Conservation (phyloP, 1,140 invertebrate species). For the Brachionus sp. region DNA sequence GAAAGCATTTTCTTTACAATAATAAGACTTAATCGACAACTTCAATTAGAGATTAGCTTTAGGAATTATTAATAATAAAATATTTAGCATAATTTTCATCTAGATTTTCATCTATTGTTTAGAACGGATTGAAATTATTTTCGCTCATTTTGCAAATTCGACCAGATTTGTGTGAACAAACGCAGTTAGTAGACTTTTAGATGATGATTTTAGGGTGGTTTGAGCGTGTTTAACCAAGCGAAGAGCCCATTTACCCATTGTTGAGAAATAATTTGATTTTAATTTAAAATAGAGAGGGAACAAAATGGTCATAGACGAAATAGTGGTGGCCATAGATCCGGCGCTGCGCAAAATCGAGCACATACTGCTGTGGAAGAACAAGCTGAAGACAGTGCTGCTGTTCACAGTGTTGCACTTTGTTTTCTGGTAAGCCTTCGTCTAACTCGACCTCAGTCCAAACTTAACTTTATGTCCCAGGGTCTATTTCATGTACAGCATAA, state of each 20-base stretch:
- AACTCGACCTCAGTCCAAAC: neutral
- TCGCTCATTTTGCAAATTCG: neutral
- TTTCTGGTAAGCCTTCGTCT: conserved; percentile 23
- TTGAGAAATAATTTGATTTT: neutral
- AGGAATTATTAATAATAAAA: neutral
- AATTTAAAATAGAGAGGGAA: neutral
- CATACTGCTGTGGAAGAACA: conserved; percentile 24
- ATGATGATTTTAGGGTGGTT: neutral
- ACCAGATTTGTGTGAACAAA: neutral
- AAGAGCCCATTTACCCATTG: neutral
- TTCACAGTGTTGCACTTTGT: conserved; percentile 9
- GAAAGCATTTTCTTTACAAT: neutral
- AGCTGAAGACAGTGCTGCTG: conserved; percentile 1
- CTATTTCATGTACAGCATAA: conserved; percentile 12
- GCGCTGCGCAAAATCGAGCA: neutral
- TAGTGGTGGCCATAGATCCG: conserved; percentile 34
- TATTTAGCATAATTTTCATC: neutral
- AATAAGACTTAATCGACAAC: neutral
- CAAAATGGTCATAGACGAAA: conserved; percentile 34
- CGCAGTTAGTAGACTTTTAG: neutral
- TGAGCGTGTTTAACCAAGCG: neutral
- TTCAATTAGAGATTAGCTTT: neutral
- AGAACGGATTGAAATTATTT: neutral
- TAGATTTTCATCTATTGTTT: neutral
- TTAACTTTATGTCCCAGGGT: neutral